Evolutionary conservation across 2,797 vertebrate genomes (phyloP), one percentile per base, ranked within the genome.

Genomic region (Acipenser oxyrinchus): DNA sequence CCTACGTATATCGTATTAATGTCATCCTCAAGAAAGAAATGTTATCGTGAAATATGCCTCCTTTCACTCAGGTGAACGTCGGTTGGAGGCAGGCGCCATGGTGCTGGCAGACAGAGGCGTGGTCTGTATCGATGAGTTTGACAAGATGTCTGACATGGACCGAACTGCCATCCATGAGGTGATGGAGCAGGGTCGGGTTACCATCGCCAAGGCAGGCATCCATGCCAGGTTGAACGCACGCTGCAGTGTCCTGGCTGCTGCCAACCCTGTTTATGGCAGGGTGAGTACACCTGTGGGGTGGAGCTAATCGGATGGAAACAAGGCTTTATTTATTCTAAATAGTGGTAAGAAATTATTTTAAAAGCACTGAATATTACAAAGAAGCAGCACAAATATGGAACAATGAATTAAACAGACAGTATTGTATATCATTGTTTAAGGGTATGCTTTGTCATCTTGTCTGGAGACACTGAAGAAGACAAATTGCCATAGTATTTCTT

Each of bases 121-220:
- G 23, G 96, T 99, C 4, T 99, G 96, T 82, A 99, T 99, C 0
- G 96, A 99, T 0, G 96, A 98, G 77, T 99, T 99, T 0, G 96
- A 98, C 79, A 98, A 99, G 81, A 99, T 99, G 97, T 95, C 97
- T 0, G 97, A 99, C 78, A 91, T 97, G 65, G 96, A 99, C 80
- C 96, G 97, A 64, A 99, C 97, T 0, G 97, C 97, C 72, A 99
- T 99, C 84, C 97, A 99, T 0, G 97, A 99, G 77, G 97, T 99
- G 79, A 98, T 98, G 96, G 97, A 99, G 78, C 97, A 99, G 82
- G 97, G 97, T 0, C 89, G 94, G 0, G 95, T 99, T 78, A 99
- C 96, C 72, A 98, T 99, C 0, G 92, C 96, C 73, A 99, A 99
- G 79, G 97, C 97, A 0, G 97, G 97, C 65, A 98, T 99, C 84